phyloP scores from a whole-genome alignment of 2,797 vertebrate genomes.

The Cottoperca gobio region DNA sequence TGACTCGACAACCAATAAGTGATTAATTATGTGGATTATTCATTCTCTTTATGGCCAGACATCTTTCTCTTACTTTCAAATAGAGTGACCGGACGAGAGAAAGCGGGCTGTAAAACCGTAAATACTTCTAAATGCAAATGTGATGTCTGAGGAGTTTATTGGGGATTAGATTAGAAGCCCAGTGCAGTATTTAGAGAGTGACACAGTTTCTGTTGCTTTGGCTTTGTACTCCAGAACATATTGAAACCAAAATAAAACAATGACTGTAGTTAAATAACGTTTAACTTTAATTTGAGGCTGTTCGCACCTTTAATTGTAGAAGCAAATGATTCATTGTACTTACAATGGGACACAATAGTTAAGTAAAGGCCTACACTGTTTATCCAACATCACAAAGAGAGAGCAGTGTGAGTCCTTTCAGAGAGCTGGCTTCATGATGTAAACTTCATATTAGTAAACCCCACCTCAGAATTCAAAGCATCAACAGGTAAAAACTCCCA shows the following conservation, averaged over 20 bases:
- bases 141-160: not conserved
- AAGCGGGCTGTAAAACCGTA: not conserved
- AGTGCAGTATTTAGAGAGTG: not conserved
- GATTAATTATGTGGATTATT: constrained; percentile 20
- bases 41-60: constrained; percentile 7
- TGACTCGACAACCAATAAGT: constrained; percentile 13
- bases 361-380: not conserved
- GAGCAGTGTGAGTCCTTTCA: no score
- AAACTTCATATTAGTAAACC: no score
- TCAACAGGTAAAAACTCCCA: no score
- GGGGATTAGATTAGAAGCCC: not conserved
- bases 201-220: not conserved
- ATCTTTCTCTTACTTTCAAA: no score
- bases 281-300: not conserved
- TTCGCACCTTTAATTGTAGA: not conserved
- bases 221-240: not conserved
- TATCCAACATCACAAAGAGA: not conserved
- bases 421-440: no score
- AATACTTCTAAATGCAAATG: not conserved
- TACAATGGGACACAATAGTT: not conserved
- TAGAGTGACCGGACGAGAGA: not conserved
- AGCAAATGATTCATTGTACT: not conserved
- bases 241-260: not conserved
- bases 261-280: not conserved
- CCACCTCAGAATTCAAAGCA: no score